These are phyloP conservation scores for Stichopus horrens DNA, from an alignment of 53 echinoderm and acorn worm genomes.

Conservation along the genomic window DNA sequence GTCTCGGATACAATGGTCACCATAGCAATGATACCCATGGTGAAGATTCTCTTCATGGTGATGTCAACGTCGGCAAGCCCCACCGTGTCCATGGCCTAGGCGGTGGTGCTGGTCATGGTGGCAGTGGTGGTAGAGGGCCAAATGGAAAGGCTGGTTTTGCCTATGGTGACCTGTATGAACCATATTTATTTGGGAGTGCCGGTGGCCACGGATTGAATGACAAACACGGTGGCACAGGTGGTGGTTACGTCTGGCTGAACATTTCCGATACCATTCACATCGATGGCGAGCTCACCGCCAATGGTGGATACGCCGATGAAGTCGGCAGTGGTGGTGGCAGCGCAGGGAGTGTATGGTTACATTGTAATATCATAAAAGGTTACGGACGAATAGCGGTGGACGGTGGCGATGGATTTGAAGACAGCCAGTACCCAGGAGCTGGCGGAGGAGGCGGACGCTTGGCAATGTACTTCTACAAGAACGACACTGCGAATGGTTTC, in stretches of 20 bases:
- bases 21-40: conserved; percentile 74
- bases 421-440: conserved; percentile 53
- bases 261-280: conserved; percentile 78
- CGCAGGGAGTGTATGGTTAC: conserved; percentile 87
- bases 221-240: conserved; percentile 68
- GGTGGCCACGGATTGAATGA: conserved; percentile 60
- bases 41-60: conserved; percentile 76
- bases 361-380: conserved; percentile 76
- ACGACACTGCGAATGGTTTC: conserved; percentile 78
- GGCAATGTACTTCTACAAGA: conserved; percentile 82
- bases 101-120: conserved; percentile 90
- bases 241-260: conserved; percentile 90
- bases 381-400: conserved; percentile 77
- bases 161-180: conserved; percentile 88
- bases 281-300: conserved; percentile 85
- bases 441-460: conserved; percentile 85
- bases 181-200: conserved; percentile 85
- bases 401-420: conserved; percentile 65
- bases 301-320: conserved; percentile 33
- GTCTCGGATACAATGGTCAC: conserved; percentile 65
- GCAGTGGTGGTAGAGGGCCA: conserved; percentile 79
- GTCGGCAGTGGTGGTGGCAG: conserved; percentile 83
- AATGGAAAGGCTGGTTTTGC: conserved; percentile 70
- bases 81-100: conserved; percentile 50
- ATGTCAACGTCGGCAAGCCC: conserved; percentile 86